These are phyloP conservation scores for Acronicta leporina DNA, from an alignment of 2,888 invertebrate species.

Conservation along the genomic window DNA sequence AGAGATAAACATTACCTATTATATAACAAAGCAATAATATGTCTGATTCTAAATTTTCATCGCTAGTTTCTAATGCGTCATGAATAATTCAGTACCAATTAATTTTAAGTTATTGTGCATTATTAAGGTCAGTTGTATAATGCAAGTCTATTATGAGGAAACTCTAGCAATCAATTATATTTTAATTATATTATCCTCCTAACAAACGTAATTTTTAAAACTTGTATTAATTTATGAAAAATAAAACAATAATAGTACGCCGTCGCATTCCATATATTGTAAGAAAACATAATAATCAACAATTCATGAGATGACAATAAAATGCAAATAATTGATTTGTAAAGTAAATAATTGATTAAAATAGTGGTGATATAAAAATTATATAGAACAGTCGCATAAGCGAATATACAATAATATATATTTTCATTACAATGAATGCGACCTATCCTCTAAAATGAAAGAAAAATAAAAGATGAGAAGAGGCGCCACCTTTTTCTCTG, in stretches of 20 bases:
- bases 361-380: slow-evolving; percentile 42
- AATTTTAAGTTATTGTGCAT: slow-evolving; percentile 40
- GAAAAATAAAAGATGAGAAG: slow-evolving; percentile 72
- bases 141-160: slow-evolving; percentile 38
- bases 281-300: slow-evolving; percentile 76
- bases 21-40: not conserved
- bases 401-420: slow-evolving; percentile 49
- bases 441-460: slow-evolving; percentile 83
- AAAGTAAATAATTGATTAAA: slow-evolving; percentile 35
- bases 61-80: slow-evolving; percentile 55
- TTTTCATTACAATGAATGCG: slow-evolving; percentile 85
- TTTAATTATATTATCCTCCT: slow-evolving; percentile 32
- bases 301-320: slow-evolving; percentile 52
- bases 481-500: slow-evolving; percentile 78
- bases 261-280: slow-evolving; percentile 87
- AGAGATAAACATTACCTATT: no score
- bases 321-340: slow-evolving; percentile 45
- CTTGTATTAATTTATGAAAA: slow-evolving; percentile 40
- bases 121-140: slow-evolving; percentile 55
- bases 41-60: slow-evolving; percentile 13
- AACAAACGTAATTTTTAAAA: not conserved
- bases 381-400: slow-evolving; percentile 25
- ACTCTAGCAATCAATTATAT: slow-evolving; percentile 14
- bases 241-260: slow-evolving; percentile 79
- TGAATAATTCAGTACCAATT: slow-evolving; percentile 43